Conservation (phyloP, 2,113 vertebrate genomes). For the Panthera leo region DNA sequence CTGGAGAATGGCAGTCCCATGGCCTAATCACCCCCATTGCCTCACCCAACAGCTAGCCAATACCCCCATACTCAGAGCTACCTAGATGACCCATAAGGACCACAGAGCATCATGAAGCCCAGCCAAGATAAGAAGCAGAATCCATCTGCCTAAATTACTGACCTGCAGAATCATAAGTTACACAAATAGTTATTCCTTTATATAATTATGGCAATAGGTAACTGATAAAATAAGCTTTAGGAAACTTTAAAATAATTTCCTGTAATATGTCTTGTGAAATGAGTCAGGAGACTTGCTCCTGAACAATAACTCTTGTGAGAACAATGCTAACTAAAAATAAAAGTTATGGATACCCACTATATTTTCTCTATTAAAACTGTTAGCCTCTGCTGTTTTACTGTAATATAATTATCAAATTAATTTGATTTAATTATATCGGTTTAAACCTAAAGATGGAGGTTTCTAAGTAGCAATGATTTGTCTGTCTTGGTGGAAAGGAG, state of each 20-base stretch:
- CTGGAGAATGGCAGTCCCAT: not conserved
- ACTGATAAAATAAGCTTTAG: slow-evolving; percentile 36
- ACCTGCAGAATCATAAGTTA: not conserved
- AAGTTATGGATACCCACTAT: not conserved
- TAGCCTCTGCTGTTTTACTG: slow-evolving; percentile 14
- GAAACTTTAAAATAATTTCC: slow-evolving; percentile 47
- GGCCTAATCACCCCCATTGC: not conserved
- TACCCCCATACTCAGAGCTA: not conserved
- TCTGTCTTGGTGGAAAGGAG: slow-evolving; percentile 25
- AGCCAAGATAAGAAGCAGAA: not conserved
- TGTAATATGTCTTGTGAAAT: not conserved
- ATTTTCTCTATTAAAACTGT: not conserved
- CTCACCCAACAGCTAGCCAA: not conserved
- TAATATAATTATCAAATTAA: slow-evolving; percentile 20
- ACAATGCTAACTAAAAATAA: slow-evolving; percentile 60
- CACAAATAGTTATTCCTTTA: not conserved
- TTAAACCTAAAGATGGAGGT: slow-evolving; percentile 47
- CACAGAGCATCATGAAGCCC: not conserved
- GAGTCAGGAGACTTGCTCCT: not conserved
- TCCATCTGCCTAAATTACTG: not conserved
- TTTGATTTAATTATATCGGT: not conserved
- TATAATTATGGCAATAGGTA: not conserved
- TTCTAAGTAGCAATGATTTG: slow-evolving; percentile 24
- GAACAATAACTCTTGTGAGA: slow-evolving; percentile 32
- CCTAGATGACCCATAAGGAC: not conserved